Percentiles rank a stretch among this genome's conserved stretches.
Conservation (phyloP, 2,113 vertebrate species). For the Serilophus lunatus region DNA sequence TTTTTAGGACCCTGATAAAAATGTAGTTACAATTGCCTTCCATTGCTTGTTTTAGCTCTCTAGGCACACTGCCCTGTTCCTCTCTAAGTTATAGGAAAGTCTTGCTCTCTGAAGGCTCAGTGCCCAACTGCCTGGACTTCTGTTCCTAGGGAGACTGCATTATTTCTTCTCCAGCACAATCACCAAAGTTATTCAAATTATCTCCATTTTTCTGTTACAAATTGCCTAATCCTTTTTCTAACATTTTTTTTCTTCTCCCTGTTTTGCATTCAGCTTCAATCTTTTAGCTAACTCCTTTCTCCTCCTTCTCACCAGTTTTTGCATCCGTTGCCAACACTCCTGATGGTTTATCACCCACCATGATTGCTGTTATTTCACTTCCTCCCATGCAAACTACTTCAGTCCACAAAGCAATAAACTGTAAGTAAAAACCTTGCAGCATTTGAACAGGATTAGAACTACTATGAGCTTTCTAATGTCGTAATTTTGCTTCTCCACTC, state of each 20-base stretch:
- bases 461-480: neutral
- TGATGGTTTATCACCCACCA: neutral
- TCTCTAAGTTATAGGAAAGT: neutral
- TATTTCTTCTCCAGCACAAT: conserved; percentile 1
- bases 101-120: neutral
- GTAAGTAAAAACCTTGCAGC: neutral
- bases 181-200: neutral
- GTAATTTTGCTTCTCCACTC: neutral
- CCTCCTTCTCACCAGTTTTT: neutral
- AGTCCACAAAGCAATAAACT: neutral
- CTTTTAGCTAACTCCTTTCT: neutral
- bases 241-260: neutral
- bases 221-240: neutral
- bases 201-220: neutral
- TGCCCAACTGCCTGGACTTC: neutral
- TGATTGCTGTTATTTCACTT: neutral
- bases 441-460: neutral
- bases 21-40: neutral
- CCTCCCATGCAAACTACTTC: neutral
- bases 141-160: neutral
- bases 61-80: neutral
- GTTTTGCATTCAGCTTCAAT: neutral
- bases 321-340: neutral
- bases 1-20: neutral
- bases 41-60: neutral